Percentiles rank a stretch among this genome's conserved stretches.
These are phyloP conservation scores for Axea sp. DNA, from an alignment of 2,888 invertebrate genomes.

Conservation along the genomic window DNA sequence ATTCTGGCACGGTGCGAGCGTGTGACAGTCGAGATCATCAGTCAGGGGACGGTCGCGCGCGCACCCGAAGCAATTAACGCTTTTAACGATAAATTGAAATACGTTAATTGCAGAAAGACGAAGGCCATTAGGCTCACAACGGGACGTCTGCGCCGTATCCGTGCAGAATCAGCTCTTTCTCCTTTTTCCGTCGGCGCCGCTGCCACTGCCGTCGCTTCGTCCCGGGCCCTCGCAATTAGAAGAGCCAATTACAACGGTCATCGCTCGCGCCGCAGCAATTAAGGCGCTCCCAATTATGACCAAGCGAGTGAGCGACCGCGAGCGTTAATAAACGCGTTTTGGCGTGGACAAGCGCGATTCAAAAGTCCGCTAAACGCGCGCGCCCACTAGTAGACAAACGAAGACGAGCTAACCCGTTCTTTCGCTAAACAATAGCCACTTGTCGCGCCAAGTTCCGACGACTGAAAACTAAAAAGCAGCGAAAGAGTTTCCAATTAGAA, in stretches of 20 bases:
- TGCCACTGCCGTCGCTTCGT: conserved; percentile 40
- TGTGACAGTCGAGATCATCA: conserved; percentile 43
- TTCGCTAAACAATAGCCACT: conserved; percentile 33
- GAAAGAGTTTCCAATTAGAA: too few species aligned
- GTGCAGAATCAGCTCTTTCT: conserved; percentile 53
- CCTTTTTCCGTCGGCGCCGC: conserved; percentile 50
- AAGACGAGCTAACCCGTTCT: neutral
- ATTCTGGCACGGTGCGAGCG: conserved; percentile 37
- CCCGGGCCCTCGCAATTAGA: conserved; percentile 68
- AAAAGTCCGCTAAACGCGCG: conserved; percentile 29
- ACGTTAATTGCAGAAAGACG: conserved; percentile 66
- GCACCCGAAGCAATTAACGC: conserved; percentile 62
- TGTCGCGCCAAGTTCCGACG: conserved; percentile 16
- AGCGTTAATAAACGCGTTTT: conserved; percentile 57
- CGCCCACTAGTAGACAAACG: neutral
- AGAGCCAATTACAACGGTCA: conserved; percentile 75
- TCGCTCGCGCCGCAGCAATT: conserved; percentile 76
- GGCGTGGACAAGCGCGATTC: conserved; percentile 32
- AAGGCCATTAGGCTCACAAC: conserved; percentile 63
- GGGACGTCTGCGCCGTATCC: conserved; percentile 58
- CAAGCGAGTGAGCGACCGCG: conserved; percentile 60
- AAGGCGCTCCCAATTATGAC: conserved; percentile 76
- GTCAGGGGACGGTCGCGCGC: conserved; percentile 18
- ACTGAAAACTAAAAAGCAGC: too few species aligned
- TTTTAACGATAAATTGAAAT: conserved; percentile 66